phyloP scores from a whole-genome alignment of 2,113 vertebrate genomes.

The Podarcis muralis region DNA sequence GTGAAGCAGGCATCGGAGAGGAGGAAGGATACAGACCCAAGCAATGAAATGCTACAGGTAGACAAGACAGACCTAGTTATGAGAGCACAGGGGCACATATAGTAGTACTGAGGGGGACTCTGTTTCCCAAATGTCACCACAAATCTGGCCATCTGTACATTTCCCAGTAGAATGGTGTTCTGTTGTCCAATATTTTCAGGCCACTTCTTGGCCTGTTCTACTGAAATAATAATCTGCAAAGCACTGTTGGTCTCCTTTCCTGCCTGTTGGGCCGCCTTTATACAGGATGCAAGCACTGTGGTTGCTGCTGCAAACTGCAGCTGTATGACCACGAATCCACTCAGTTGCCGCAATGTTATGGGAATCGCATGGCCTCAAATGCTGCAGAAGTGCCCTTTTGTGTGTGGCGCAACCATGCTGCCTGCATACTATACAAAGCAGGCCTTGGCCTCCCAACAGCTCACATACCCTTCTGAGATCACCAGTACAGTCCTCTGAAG shows the following conservation, averaged over 20 bases:
- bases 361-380: too few relatives aligned
- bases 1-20: background rate
- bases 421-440: background rate
- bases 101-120: background rate
- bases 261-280: background rate
- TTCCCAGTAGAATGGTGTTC: too few relatives aligned
- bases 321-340: background rate
- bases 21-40: background rate
- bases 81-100: background rate
- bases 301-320: background rate
- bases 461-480: slow-evolving; percentile 12
- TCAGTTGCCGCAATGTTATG: background rate
- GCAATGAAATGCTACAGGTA: background rate
- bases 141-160: background rate
- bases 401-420: background rate
- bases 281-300: background rate
- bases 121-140: background rate
- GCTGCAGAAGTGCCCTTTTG: background rate
- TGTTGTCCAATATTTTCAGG: background rate
- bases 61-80: background rate
- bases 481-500: slow-evolving; percentile 39
- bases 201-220: background rate
- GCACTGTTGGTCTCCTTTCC: background rate
- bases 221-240: background rate
- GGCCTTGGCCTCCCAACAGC: background rate